These are phyloP conservation scores for Vireo altiloquus DNA, from an alignment of 2,113 vertebrate species.

Conservation along the genomic window DNA sequence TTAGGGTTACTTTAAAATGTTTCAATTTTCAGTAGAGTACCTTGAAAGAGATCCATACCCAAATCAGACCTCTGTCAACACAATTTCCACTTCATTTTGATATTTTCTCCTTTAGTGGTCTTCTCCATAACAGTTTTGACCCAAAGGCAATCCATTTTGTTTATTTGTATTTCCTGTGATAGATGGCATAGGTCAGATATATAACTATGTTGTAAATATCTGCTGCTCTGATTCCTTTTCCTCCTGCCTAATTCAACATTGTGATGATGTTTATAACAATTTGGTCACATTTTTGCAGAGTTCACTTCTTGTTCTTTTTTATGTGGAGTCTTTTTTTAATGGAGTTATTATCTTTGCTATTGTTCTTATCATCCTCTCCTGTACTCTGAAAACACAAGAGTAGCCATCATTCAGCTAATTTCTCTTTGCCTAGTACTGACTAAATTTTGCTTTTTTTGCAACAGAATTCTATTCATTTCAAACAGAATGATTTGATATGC, in stretches of 20 bases:
- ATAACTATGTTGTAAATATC: neutral
- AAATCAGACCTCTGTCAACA: neutral
- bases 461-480: neutral
- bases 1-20: neutral
- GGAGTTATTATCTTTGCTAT: neutral
- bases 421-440: neutral
- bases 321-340: neutral
- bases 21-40: neutral
- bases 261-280: neutral
- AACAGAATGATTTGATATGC: fast-evolving
- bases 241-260: neutral
- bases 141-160: neutral
- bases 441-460: neutral
- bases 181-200: neutral
- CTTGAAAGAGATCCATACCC: neutral
- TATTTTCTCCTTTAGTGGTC: neutral
- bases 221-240: neutral
- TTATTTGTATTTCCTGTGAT: neutral
- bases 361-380: neutral
- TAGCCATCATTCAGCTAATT: neutral
- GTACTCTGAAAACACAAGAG: neutral
- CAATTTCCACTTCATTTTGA: neutral
- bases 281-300: neutral
- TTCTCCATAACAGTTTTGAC: neutral
- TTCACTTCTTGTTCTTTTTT: neutral